phyloP scores from a whole-genome alignment of 2,888 invertebrate genomes.

The Adelphocoris suturalis region DNA sequence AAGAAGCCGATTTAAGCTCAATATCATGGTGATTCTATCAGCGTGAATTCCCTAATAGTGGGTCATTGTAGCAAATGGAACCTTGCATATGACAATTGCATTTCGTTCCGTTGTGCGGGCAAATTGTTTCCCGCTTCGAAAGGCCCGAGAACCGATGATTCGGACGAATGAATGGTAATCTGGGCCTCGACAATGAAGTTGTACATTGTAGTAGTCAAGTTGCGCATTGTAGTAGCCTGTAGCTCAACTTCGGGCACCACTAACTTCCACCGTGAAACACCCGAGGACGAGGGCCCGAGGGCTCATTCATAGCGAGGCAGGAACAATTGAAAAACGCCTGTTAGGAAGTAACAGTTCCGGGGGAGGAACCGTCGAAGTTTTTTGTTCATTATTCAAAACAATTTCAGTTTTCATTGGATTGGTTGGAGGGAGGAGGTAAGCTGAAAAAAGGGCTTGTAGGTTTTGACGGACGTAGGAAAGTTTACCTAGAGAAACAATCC shows the following conservation, averaged over 20 bases:
- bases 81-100: too few relatives aligned
- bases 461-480: background rate
- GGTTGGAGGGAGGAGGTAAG: background rate
- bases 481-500: constrained; percentile 19
- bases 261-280: background rate
- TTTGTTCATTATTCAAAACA: constrained; percentile 14
- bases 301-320: background rate
- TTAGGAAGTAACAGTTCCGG: background rate
- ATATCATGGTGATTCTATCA: too few relatives aligned
- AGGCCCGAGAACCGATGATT: background rate
- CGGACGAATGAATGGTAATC: background rate
- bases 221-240: background rate
- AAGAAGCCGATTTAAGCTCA: too few relatives aligned
- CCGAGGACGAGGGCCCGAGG: background rate
- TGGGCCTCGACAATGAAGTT: background rate
- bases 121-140: background rate
- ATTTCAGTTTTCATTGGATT: background rate
- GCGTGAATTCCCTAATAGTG: too few relatives aligned
- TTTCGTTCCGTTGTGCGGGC: background rate
- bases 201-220: background rate
- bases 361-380: background rate
- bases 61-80: too few relatives aligned
- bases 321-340: background rate
- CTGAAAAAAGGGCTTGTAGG: too few relatives aligned
- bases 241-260: background rate